phyloP scores from a whole-genome alignment of 2,113 vertebrate species.

The Ranitomeya imitator region DNA sequence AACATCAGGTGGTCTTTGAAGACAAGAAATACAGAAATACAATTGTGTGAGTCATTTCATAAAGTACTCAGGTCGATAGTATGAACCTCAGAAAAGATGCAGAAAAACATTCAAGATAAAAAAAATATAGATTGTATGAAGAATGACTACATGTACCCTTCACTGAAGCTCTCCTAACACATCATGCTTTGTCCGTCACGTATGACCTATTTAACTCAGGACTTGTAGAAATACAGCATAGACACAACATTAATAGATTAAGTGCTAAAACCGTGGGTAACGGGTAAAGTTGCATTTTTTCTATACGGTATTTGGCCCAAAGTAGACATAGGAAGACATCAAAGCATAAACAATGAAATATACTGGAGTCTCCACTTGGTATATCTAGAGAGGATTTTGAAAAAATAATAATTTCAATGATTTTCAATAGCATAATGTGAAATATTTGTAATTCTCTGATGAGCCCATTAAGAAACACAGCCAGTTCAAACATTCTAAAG shows the following conservation, averaged over 20 bases:
- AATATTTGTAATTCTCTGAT: neutral
- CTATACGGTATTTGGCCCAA: neutral
- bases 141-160: neutral
- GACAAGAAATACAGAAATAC: slow-evolving; percentile 56
- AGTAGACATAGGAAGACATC: neutral
- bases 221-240: neutral
- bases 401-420: too few species aligned
- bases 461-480: neutral
- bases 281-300: neutral
- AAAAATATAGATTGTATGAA: slow-evolving; percentile 30
- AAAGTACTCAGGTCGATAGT: slow-evolving; percentile 55
- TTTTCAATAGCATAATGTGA: too few species aligned
- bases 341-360: neutral
- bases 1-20: slow-evolving; percentile 58
- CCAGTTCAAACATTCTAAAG: neutral
- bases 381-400: too few species aligned
- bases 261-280: neutral
- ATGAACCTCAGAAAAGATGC: slow-evolving; percentile 47
- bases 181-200: neutral
- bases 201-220: neutral
- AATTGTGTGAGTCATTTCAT: slow-evolving; percentile 58
- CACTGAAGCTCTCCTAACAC: neutral
- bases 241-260: neutral
- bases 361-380: too few species aligned
- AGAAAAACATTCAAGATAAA: slow-evolving; percentile 30